These are phyloP conservation scores for Clarias batrachus DNA, from an alignment of 2,113 vertebrate genomes.

Conservation along the genomic window DNA sequence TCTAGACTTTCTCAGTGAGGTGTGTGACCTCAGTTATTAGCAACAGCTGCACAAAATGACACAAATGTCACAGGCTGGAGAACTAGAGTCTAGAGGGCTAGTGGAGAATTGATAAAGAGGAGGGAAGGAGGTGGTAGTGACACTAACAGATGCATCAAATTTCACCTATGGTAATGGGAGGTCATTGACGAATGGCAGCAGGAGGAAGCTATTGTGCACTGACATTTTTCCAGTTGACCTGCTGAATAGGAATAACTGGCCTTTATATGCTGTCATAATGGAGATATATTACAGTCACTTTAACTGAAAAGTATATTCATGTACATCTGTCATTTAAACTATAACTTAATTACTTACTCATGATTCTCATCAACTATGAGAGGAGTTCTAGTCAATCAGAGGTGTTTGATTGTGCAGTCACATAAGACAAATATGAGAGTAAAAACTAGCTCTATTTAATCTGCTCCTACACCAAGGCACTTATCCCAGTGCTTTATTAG, in stretches of 20 bases:
- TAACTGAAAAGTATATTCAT: background rate
- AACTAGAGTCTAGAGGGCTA: constrained; percentile 27
- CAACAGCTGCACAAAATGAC: constrained; percentile 53
- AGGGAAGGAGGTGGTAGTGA: constrained; percentile 26
- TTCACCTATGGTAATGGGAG: constrained; percentile 57
- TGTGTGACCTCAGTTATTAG: constrained; percentile 60
- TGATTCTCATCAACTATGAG: background rate
- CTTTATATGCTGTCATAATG: constrained; percentile 28
- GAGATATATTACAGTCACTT: constrained; percentile 19
- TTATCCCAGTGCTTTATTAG: too few species aligned
- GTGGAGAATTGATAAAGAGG: constrained; percentile 42
- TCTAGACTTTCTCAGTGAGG: constrained; percentile 51
- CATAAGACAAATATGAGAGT: too few species aligned
- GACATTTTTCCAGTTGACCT: constrained; percentile 41
- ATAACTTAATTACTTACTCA: background rate
- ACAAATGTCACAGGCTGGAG: constrained; percentile 57
- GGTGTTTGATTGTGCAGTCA: too few species aligned
- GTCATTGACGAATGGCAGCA: constrained; percentile 37
- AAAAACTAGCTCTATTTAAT: too few species aligned
- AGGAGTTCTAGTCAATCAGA: too few species aligned
- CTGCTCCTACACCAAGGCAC: too few species aligned
- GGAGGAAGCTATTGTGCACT: constrained; percentile 40
- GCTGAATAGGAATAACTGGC: constrained; percentile 28
- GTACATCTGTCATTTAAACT: background rate
- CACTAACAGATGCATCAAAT: constrained; percentile 47